These are phyloP conservation scores for Xestia ashworthii DNA, from an alignment of 2,888 invertebrate genomes.

Conservation along the genomic window DNA sequence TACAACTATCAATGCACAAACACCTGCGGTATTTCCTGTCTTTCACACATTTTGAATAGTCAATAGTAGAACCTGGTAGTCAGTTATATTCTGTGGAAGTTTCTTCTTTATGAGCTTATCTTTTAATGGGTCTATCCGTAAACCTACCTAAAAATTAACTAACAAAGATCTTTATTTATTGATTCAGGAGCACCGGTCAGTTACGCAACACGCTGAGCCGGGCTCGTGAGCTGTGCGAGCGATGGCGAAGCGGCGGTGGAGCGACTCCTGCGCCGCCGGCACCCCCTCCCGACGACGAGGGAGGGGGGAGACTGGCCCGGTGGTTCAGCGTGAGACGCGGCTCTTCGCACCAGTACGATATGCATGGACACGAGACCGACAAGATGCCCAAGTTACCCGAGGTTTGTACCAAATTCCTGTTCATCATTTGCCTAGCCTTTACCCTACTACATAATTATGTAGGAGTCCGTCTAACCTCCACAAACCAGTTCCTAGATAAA, in stretches of 20 bases:
- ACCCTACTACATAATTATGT: background rate
- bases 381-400: slow-evolving; percentile 96
- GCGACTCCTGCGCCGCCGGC: slow-evolving; percentile 84
- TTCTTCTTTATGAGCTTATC: background rate
- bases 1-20: background rate
- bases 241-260: slow-evolving; percentile 91
- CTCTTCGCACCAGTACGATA: slow-evolving; percentile 95
- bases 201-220: slow-evolving; percentile 95
- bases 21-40: slow-evolving; percentile 18
- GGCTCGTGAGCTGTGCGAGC: slow-evolving; percentile 95
- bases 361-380: slow-evolving; percentile 87
- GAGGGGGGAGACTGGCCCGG: slow-evolving; percentile 94
- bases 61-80: background rate
- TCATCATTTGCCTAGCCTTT: background rate
- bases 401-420: slow-evolving; percentile 84
- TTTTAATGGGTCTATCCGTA: background rate
- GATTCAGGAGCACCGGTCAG: slow-evolving; percentile 93
- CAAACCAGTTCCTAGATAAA: background rate
- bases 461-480: background rate
- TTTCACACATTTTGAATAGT: background rate
- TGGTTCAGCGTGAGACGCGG: slow-evolving; percentile 97
- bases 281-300: slow-evolving; percentile 90
- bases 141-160: background rate
- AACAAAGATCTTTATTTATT: background rate
- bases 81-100: background rate